Evolutionary conservation across 2,113 vertebrate species (phyloP), one percentile per base, ranked within the genome.

Genomic region (Odobenus rosmarus): DNA sequence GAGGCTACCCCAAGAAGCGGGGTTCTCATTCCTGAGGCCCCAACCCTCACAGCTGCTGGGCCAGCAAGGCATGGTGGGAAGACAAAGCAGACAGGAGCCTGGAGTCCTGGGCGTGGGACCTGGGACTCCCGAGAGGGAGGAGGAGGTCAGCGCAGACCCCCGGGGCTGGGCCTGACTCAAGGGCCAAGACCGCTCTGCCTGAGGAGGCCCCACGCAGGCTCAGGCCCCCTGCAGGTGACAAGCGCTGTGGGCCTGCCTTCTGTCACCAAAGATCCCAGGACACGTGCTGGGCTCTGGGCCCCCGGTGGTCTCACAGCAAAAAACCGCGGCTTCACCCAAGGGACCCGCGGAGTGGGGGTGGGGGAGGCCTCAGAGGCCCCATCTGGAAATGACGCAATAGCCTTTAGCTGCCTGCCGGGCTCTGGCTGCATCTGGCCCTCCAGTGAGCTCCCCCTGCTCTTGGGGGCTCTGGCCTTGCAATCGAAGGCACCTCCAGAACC

Each of bases 401-500:
- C 59, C 53, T 8, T 84, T 1, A 7, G 36, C 80, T 26, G 21
- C 51, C 79, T 18, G 53, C 53, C 8, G 51, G 36, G 10, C 28
- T 39, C 59, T 3, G n/a, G 61, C 42, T 61, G 26, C 4, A 2
- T 23, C 51, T 24, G 39, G 39, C 23, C 51, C 33, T 36, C 51
- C 36, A 4, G 1, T 8, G 7, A 77, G 42, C 74, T 18, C 7
- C 31, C n/a, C 4, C 36, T 19, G 4, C 49, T 36, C 36, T 49
- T 3, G 46, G 76, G 67, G 53, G 74, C 64, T 46, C 76, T 5
- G 10, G 64, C 16, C 53, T 7, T 36, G 21, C 1, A 7, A 33
- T 19, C 49, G 28, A 1, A 4, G 11, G 36, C 0, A 1, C 36
- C 21, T 33, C 76, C n/a, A 7, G 74, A 82, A 12, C 24, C 49